Conservation (phyloP, 2,797 vertebrate genomes). For the Mormyrops boulengeri region DNA sequence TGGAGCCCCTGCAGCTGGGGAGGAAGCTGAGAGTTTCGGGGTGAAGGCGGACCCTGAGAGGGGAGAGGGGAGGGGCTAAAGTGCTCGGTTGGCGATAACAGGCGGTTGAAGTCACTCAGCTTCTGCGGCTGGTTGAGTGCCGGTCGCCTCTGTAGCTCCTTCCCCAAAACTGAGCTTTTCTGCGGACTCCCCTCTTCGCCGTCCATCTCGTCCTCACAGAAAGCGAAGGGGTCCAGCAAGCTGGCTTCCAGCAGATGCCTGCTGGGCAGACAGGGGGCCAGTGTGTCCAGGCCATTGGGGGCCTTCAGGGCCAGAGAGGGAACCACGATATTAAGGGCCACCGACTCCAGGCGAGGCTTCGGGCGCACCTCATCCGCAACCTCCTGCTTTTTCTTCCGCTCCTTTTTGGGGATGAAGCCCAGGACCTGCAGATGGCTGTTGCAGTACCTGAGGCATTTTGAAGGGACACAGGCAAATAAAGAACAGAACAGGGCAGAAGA, state of each 20-base stretch:
- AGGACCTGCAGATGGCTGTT: conserved; percentile 99
- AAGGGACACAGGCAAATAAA: not conserved
- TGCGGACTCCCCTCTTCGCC: conserved; percentile 77
- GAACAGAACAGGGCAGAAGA: not conserved
- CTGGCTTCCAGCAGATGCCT: conserved; percentile 78
- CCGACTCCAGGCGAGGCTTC: conserved; percentile 85
- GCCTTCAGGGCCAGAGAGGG: conserved; percentile 88
- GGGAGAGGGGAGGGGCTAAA: conserved; percentile 78
- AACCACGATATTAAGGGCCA: conserved; percentile 93
- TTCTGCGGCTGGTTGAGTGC: conserved; percentile 80
- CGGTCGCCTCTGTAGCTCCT: conserved; percentile 84
- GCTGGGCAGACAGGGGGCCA: conserved; percentile 87
- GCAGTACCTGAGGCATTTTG: conserved; percentile 78
- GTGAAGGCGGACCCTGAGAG: conserved; percentile 35
- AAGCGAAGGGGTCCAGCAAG: conserved; percentile 91
- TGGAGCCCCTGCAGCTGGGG: conserved; percentile 60
- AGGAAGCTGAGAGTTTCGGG: conserved; percentile 54
- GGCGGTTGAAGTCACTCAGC: conserved; percentile 69
- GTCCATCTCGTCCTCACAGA: conserved; percentile 78
- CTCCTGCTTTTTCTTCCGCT: conserved; percentile 98
- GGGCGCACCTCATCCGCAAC: conserved; percentile 85
- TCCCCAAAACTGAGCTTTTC: conserved; percentile 79
- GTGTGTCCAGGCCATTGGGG: conserved; percentile 86
- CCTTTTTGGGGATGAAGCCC: conserved; percentile 98
- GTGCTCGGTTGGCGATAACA: conserved; percentile 87